Conservation (phyloP, 2,113 vertebrate genomes). For the Zosterops lateralis region DNA sequence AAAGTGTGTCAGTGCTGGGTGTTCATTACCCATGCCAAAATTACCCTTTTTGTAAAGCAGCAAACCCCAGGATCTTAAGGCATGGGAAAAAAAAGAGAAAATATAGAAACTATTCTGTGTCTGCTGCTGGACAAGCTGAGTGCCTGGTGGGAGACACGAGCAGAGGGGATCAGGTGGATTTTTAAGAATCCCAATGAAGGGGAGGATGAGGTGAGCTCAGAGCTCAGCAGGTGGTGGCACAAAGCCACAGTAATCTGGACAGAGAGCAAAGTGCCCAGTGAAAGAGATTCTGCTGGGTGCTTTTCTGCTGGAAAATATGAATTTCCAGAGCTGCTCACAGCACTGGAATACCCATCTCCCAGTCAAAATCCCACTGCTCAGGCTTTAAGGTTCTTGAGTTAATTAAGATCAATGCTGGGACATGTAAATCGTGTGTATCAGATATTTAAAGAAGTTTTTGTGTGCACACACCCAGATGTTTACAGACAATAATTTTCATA, state of each 20-base stretch:
- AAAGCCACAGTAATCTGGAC: background rate
- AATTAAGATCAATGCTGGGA: background rate
- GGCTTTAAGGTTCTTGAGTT: background rate
- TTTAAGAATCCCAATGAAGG: background rate
- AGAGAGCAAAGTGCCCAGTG: accelerated
- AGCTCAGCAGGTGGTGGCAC: background rate
- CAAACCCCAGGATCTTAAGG: background rate
- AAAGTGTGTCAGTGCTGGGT: accelerated
- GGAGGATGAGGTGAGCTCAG: background rate
- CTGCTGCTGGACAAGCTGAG: background rate
- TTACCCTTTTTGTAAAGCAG: background rate
- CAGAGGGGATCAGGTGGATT: background rate
- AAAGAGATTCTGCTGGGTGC: background rate
- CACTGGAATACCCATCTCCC: background rate
- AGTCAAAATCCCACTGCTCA: background rate
- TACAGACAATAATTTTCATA: background rate
- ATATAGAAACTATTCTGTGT: background rate
- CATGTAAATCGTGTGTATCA: accelerated
- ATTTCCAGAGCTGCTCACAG: background rate
- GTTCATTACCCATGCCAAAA: background rate
- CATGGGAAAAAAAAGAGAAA: accelerated
- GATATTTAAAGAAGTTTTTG: background rate
- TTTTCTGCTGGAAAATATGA: background rate
- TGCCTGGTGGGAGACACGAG: background rate
- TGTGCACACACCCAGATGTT: background rate